Evolutionary conservation across 2,113 vertebrate genomes (phyloP).

Genomic region (Gallinago jamesoni): DNA sequence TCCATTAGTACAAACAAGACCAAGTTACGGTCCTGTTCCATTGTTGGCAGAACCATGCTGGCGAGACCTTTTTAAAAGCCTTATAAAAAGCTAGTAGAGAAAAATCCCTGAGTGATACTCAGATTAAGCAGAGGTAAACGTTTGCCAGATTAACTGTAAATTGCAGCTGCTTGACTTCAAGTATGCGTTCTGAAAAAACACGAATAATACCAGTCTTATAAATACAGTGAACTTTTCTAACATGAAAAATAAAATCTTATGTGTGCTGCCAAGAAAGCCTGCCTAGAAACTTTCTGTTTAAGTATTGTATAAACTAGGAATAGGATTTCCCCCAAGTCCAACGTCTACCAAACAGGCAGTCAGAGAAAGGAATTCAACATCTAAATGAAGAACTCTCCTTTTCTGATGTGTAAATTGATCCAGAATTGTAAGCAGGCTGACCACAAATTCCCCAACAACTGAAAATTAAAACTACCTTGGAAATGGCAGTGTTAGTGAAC

Average conservation of each 20-base stretch:
- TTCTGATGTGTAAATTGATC: fast-evolving
- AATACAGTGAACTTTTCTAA: not conserved
- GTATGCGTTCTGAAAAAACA: not conserved
- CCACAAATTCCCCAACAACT: not conserved
- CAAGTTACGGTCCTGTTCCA: not conserved
- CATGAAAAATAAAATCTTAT: not conserved
- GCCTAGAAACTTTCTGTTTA: conserved; percentile 14
- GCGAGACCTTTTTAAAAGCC: not conserved
- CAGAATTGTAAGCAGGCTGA: not conserved
- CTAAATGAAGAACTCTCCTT: not conserved
- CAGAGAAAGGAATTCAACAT: not conserved
- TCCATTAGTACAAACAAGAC: not conserved
- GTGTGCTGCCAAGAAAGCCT: not conserved
- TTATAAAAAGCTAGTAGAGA: not conserved
- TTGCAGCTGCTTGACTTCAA: conserved; percentile 12
- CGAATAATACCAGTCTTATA: conserved; percentile 20
- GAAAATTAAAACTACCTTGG: not conserved
- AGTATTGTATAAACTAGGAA: not conserved
- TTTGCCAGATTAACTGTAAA: not conserved
- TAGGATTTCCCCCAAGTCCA: not conserved
- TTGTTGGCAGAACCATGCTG: not conserved
- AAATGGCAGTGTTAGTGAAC: not conserved
- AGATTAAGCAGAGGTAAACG: not conserved
- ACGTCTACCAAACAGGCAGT: not conserved
- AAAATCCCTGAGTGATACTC: not conserved